Conservation (phyloP, 2,797 vertebrate genomes). For the Buceros bicornis region DNA sequence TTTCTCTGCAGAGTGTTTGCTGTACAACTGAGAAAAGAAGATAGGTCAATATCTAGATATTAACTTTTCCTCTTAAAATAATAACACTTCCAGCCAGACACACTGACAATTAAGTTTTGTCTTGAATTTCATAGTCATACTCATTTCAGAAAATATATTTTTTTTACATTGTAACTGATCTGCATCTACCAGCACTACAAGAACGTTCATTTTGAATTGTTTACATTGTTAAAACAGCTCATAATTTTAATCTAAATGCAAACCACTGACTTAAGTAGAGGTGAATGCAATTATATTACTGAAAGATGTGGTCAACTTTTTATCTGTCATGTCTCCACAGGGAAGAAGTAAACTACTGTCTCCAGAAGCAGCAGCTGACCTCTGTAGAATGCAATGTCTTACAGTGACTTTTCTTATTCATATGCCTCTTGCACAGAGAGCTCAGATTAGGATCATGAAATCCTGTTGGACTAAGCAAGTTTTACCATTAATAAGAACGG, state of each 20-base stretch:
- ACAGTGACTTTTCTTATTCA: slow-evolving; percentile 53
- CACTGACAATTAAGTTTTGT: background rate
- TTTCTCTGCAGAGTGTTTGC: background rate
- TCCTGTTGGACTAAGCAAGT: slow-evolving; percentile 39
- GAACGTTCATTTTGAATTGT: background rate
- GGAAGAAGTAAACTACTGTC: background rate
- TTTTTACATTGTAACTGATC: background rate
- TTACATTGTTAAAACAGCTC: too few species aligned
- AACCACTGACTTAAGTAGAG: background rate
- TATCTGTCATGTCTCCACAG: slow-evolving; percentile 26
- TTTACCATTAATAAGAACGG: slow-evolving; percentile 46
- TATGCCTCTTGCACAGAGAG: slow-evolving; percentile 66
- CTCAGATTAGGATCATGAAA: slow-evolving; percentile 45
- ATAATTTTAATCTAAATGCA: background rate
- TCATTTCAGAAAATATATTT: background rate
- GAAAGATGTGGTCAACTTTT: background rate
- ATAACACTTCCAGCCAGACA: background rate
- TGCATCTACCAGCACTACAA: background rate
- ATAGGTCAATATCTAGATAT: background rate
- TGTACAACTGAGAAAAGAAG: background rate
- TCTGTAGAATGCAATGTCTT: slow-evolving; percentile 72
- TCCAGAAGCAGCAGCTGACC: slow-evolving; percentile 54
- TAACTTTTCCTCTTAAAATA: background rate
- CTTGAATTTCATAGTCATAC: background rate
- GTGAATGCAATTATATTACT: background rate